Conservation (phyloP, 2,888 invertebrate genomes). For the Drosophila demipolita region DNA sequence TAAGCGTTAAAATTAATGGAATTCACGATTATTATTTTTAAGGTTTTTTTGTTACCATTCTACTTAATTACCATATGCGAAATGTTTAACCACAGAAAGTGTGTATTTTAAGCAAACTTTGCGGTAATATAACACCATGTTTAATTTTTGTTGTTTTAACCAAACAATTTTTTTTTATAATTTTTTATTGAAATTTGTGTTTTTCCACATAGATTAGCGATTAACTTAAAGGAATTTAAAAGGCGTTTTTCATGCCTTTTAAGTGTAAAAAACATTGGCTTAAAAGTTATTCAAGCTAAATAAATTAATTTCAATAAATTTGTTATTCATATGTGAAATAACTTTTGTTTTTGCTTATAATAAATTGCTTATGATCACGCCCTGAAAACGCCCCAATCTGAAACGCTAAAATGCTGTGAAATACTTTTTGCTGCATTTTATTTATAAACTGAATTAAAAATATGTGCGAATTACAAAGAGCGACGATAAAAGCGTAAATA, state of each 20-base stretch:
- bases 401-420: slow-evolving; percentile 1
- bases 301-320: neutral
- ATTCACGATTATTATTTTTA: neutral
- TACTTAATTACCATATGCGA: neutral
- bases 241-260: too few relatives aligned
- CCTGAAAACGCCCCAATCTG: slow-evolving; percentile 15
- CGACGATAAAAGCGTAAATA: slow-evolving; percentile 29
- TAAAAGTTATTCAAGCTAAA: neutral
- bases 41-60: neutral
- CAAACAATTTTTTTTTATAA: neutral
- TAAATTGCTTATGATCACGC: slow-evolving; percentile 30
- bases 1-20: slow-evolving; percentile 25
- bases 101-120: neutral
- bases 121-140: neutral
- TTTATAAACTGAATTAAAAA: slow-evolving; percentile 46
- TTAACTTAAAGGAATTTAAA: neutral
- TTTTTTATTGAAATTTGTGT: neutral
- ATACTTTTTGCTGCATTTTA: slow-evolving; percentile 34
- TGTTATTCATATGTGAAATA: neutral
- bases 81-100: neutral
- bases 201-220: neutral
- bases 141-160: neutral
- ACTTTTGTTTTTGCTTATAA: neutral
- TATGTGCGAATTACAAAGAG: slow-evolving; percentile 26
- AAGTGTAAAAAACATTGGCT: neutral